Evolutionary conservation across 2,113 vertebrate species (phyloP), one percentile per base, ranked within the genome.

Genomic region (Phodopus roborovskii): DNA sequence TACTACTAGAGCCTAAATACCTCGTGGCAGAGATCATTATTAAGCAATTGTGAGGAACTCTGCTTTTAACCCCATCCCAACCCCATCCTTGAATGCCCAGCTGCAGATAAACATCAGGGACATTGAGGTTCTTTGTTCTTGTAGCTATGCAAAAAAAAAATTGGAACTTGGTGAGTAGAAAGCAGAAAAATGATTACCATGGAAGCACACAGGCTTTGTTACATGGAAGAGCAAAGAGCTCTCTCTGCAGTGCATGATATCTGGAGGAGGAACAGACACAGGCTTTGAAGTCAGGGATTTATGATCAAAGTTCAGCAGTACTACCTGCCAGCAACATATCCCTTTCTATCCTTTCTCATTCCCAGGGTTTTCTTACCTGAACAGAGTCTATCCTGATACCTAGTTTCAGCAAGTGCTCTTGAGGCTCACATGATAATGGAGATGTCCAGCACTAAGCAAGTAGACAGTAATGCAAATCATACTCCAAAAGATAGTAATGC

Each of bases 11-110:
- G 39, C 64, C 42, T 66, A 90, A 42, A 86, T 26, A 82, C 60
- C 92, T 56, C 53, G 33, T 58, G 56, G 1, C 84, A 39, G 66
- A 92, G 39, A 17, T 68, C 33, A 82, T 82, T 73, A 64, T 8
- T 78, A 74, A 94, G n/a, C 62, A 92, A 79, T 58, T 24, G 39
- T 36, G 26, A 97, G 70, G 66, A 89, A 58, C 19, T 62, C 20
- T 45, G 10, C 86, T 30, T 58, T 88, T 71, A 56, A 45, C 89
- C 68, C 58, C 64, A 62, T 20, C 56, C 56, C 53, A 78, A 71
- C 22, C 10, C 36, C 26, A 56, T 13, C 6, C 26, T 39, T 48
- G 28, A 13, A 42, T 20, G 45, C 2, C 30, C 66, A 88, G 70
- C 70, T 94, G 7, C 48, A 39, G 5, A 36, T 33, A 26, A 71